Evolutionary conservation across 2,888 invertebrate genomes (phyloP).

Genomic region (Oscheius sp.): DNA sequence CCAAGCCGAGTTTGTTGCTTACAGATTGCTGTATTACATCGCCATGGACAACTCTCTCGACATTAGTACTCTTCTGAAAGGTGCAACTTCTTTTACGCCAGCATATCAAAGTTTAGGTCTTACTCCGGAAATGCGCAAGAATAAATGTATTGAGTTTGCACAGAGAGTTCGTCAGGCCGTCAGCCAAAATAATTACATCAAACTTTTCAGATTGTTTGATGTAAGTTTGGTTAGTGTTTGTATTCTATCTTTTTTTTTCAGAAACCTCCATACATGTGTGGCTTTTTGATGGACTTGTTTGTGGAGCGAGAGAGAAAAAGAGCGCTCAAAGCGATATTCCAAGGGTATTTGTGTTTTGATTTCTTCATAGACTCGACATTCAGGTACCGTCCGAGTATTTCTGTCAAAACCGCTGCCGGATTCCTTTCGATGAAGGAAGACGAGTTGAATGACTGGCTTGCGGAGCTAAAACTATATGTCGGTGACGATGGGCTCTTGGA

Average conservation of each 20-base stretch:
- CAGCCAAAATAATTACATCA: conserved; percentile 90
- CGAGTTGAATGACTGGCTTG: conserved; percentile 87
- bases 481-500: conserved; percentile 41
- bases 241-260: conserved; percentile 79
- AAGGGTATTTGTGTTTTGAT: conserved; percentile 82
- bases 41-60: conserved; percentile 98
- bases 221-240: conserved; percentile 27
- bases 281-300: conserved; percentile 97
- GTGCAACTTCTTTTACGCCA: conserved; percentile 3
- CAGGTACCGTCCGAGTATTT: conserved; percentile 86
- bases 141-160: conserved; percentile 77
- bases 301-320: conserved; percentile 91
- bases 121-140: conserved; percentile 66
- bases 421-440: conserved; percentile 88
- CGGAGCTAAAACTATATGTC: conserved; percentile 79
- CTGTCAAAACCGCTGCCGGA: conserved; percentile 86
- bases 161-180: conserved; percentile 90
- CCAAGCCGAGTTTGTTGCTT: conserved; percentile 92
- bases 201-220: conserved; percentile 88
- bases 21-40: conserved; percentile 94
- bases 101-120: conserved; percentile 42
- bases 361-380: conserved; percentile 18
- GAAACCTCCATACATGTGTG: conserved; percentile 91
- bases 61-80: conserved; percentile 88
- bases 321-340: conserved; percentile 90